Conservation (phyloP, 1,140 invertebrate species). For the Penaeus japonicus region DNA sequence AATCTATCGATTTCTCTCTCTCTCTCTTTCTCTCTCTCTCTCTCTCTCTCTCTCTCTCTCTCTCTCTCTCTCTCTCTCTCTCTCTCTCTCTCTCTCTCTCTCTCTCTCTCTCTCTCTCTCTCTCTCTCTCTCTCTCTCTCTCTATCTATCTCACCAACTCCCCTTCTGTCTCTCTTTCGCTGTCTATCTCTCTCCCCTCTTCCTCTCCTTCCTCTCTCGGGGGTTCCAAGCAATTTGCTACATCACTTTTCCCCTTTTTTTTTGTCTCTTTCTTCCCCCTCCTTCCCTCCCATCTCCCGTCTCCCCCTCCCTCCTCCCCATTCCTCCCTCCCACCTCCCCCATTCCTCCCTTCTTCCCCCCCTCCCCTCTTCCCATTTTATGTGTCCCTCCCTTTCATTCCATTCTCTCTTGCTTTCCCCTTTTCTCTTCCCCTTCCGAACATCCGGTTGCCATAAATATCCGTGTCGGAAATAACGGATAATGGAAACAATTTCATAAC, state of each 20-base stretch:
- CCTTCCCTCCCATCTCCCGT: not conserved
- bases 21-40: not conserved
- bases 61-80: not conserved
- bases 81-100: not conserved
- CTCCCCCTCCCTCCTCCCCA: not conserved
- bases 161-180: not conserved
- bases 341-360: not conserved
- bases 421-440: constrained; percentile 7
- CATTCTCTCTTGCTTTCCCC: constrained; percentile 4
- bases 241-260: not conserved
- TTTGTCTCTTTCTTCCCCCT: not conserved
- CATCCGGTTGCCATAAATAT: constrained; percentile 23
- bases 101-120: not conserved
- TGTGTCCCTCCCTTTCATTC: not conserved
- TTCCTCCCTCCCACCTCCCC: not conserved
- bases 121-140: not conserved
- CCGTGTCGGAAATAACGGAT: constrained; percentile 20
- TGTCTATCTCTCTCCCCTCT: not conserved
- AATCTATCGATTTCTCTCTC: not conserved
- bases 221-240: not conserved
- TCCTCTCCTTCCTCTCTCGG: not conserved
- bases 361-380: not conserved
- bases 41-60: not conserved
- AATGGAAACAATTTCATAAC: constrained; percentile 34
- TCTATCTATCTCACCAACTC: not conserved